Evolutionary conservation across 2,113 vertebrate genomes (phyloP).

Genomic region (Mobula birostris): DNA sequence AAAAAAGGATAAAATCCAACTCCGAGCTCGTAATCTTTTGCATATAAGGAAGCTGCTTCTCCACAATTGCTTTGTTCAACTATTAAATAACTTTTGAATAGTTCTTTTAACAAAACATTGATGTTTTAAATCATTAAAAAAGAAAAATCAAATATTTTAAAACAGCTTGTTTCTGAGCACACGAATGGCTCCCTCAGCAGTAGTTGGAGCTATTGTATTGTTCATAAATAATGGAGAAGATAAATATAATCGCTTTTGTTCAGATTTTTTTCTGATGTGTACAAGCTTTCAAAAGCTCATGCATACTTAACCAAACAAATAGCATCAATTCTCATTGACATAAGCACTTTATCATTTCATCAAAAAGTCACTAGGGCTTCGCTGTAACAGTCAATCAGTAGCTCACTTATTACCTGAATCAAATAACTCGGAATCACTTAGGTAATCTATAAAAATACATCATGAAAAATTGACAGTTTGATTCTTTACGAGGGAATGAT

Average conservation of each 20-base stretch:
- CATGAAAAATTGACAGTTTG: slow-evolving; percentile 32
- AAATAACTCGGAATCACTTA: slow-evolving; percentile 23
- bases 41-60: not conserved
- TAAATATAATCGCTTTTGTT: slow-evolving; percentile 32
- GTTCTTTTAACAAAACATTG: not conserved
- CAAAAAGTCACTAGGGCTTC: slow-evolving; percentile 6
- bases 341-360: slow-evolving; percentile 33
- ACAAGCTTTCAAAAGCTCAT: slow-evolving; percentile 34
- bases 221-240: slow-evolving; percentile 35
- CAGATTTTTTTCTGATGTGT: slow-evolving; percentile 15
- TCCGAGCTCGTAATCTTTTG: not conserved
- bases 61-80: not conserved
- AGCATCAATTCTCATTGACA: slow-evolving; percentile 31
- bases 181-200: not conserved
- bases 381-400: slow-evolving; percentile 22
- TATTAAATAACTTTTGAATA: not conserved
- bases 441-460: slow-evolving; percentile 30
- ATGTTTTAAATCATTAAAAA: not conserved
- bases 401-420: not conserved
- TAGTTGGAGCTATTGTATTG: not conserved
- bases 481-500: slow-evolving; percentile 12
- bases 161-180: not conserved
- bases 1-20: too few species aligned
- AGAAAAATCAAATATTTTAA: slow-evolving; percentile 23
- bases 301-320: slow-evolving; percentile 35